Evolutionary conservation across 2,888 invertebrate species (phyloP).

Genomic region (Parelbella ahira): DNA sequence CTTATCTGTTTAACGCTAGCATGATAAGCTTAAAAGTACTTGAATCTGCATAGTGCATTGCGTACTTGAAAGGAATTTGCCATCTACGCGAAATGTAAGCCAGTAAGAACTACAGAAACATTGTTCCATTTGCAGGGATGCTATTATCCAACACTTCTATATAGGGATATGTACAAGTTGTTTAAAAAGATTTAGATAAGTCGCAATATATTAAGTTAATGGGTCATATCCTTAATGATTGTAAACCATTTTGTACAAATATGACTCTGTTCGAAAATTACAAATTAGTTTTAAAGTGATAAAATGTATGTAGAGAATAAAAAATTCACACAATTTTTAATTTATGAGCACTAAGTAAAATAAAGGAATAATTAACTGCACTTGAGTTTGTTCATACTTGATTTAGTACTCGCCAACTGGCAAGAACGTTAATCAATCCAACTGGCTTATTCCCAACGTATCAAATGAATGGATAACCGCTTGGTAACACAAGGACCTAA

Average conservation of each 20-base stretch:
- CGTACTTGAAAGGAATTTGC: constrained; percentile 9
- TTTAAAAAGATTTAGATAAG: too few species aligned
- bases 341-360: too few species aligned
- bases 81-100: constrained; percentile 10
- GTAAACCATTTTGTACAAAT: too few species aligned
- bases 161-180: too few species aligned
- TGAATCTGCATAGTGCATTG: constrained; percentile 13
- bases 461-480: constrained; percentile 19
- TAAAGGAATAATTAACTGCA: constrained; percentile 9
- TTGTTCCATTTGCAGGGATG: constrained; percentile 3
- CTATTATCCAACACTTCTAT: not conserved
- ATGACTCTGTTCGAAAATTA: too few species aligned
- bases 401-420: constrained; percentile 21
- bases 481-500: constrained; percentile 8
- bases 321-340: too few species aligned
- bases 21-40: constrained; percentile 10
- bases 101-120: constrained; percentile 6
- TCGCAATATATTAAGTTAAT: too few species aligned
- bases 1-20: constrained; percentile 4
- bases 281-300: too few species aligned
- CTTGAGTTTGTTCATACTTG: constrained; percentile 23
- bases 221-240: too few species aligned
- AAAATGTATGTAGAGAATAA: too few species aligned
- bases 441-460: constrained; percentile 22
- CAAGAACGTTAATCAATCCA: constrained; percentile 23